Evolutionary conservation across 2,888 invertebrate species (phyloP), one percentile per base, ranked within the genome.

Genomic region (Meloe dianella): DNA sequence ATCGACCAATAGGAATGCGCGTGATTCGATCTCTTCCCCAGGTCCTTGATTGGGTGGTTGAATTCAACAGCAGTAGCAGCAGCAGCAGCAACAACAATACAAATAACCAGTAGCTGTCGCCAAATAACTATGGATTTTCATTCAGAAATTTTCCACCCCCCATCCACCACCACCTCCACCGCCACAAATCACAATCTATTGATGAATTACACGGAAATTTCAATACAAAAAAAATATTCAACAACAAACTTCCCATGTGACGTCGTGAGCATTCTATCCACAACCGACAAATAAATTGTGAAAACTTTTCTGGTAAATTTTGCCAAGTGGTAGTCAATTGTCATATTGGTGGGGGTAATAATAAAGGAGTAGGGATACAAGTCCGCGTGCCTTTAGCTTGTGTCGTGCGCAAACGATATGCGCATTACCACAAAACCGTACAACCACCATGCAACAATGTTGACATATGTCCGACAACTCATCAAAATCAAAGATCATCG

Each of bases 371-470:
- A 68, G 70, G 71, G 74, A 66, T 51, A 63, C 70, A 70, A 66
- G 41, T 64, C 79, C 79, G 79, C 79, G 79, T 79, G 79, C 78
- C 78, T 74, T 72, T 73, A 73, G 75, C 74, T 76, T 78, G 78
- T 76, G 77, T 78, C 78, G 78, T 79, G 79, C 79, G 79, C 73
- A 71, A 68, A 76, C 35, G 60, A 41, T 61, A 35, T 78, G 79
- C 78, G 78, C 78, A 63, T 47, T 27, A 29, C 66, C 20, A 30
- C 22, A 61, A 58, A 65, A 62, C 68, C 60, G 72, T 71, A 72
- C 71, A 66, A 70, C 61, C 63, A 59, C 64, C 35, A 51, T 57
- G 60, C 57, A 6, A 67, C 73, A 57, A n/a, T 47, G 74, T 76
- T 77, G 77, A 72, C 77, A 60, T 1, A 7, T 61, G 51, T n/a